phyloP scores from a whole-genome alignment of 2,888 invertebrate species.

The Callimorpha dominula region DNA sequence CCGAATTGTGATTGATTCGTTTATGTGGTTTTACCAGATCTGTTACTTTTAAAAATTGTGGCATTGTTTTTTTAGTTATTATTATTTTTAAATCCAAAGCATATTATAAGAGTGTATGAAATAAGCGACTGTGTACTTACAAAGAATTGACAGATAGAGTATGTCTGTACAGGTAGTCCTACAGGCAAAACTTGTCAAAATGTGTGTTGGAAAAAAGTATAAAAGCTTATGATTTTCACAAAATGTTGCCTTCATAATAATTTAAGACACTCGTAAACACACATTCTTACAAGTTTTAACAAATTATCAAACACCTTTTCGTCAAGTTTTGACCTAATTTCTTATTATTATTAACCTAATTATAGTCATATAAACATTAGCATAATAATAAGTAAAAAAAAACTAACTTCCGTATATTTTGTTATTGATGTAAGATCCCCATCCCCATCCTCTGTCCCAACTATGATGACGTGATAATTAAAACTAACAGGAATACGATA shows the following conservation, averaged over 20 bases:
- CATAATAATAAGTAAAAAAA: neutral
- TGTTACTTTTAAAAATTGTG: constrained; percentile 45
- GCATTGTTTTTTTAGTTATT: constrained; percentile 42
- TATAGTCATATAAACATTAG: constrained; percentile 24
- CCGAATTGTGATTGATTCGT: constrained; percentile 65
- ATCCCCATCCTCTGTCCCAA: constrained; percentile 26
- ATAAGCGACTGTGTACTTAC: constrained; percentile 50
- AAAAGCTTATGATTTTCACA: neutral
- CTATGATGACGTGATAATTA: constrained; percentile 47
- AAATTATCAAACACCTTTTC: constrained; percentile 23
- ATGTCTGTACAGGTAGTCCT: constrained; percentile 21
- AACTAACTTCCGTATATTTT: constrained; percentile 12
- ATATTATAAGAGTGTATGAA: constrained; percentile 53
- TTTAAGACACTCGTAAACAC: neutral
- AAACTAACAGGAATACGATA: constrained; percentile 43
- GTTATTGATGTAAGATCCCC: constrained; percentile 27
- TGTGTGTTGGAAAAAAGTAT: constrained; percentile 6
- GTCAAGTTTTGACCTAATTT: constrained; percentile 25
- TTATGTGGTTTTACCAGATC: constrained; percentile 52
- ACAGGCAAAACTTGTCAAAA: constrained; percentile 24
- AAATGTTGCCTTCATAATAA: neutral
- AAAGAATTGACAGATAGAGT: constrained; percentile 2
- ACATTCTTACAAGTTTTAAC: constrained; percentile 22
- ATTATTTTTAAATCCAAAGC: constrained; percentile 64
- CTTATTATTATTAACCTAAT: constrained; percentile 21